These are phyloP conservation scores for Carassius gibelio DNA, from an alignment of 2,113 vertebrate species.

Conservation along the genomic window DNA sequence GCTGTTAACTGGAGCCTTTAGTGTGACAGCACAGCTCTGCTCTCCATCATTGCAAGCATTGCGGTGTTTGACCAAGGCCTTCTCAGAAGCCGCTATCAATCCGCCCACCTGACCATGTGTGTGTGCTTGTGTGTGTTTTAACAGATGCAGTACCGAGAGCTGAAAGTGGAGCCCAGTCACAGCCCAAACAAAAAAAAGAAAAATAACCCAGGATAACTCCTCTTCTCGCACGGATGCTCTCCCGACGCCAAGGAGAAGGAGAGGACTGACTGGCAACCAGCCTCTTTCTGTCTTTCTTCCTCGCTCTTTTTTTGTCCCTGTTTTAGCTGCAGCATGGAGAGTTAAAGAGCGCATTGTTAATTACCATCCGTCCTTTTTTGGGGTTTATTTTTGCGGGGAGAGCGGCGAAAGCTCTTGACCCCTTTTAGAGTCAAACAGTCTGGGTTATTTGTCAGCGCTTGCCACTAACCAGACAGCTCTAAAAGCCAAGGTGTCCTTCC, in stretches of 20 bases:
- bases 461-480: slow-evolving; percentile 49
- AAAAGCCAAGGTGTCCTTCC: slow-evolving; percentile 58
- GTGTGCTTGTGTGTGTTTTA: slow-evolving; percentile 82
- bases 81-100: slow-evolving; percentile 11
- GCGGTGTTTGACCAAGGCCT: slow-evolving; percentile 60
- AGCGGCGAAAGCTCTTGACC: slow-evolving; percentile 58
- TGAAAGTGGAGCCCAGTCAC: slow-evolving; percentile 92
- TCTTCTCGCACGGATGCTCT: slow-evolving; percentile 68
- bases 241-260: slow-evolving; percentile 75
- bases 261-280: slow-evolving; percentile 69
- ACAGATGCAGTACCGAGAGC: slow-evolving; percentile 97
- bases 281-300: slow-evolving; percentile 67
- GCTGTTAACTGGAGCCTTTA: not conserved
- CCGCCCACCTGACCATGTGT: slow-evolving; percentile 47
- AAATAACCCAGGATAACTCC: slow-evolving; percentile 88
- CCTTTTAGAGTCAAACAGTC: slow-evolving; percentile 58
- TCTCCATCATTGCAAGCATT: slow-evolving; percentile 55
- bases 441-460: slow-evolving; percentile 54
- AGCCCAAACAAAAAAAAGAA: slow-evolving; percentile 98
- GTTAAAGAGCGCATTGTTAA: slow-evolving; percentile 57
- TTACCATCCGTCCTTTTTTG: slow-evolving; percentile 49
- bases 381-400: slow-evolving; percentile 52
- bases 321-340: slow-evolving; percentile 47
- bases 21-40: not conserved
- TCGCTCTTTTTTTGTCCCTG: slow-evolving; percentile 66